phyloP scores from a whole-genome alignment of 2,797 vertebrate species.

The Phyllotis vaccarum region DNA sequence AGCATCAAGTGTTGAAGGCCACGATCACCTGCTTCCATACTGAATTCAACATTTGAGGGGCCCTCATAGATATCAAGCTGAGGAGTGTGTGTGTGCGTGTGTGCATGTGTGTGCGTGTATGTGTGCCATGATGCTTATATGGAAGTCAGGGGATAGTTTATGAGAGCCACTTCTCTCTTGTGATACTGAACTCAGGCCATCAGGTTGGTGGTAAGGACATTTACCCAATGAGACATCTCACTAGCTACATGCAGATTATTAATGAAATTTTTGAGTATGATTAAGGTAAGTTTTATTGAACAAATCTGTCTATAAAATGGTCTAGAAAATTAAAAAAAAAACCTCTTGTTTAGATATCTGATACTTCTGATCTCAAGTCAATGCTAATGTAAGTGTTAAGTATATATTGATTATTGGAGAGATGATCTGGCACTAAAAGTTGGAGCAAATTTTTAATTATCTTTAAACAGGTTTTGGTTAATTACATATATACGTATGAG shows the following conservation, averaged over 20 bases:
- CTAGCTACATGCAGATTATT: not conserved
- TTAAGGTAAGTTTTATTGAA: not conserved
- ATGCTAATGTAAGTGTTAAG: constrained; percentile 11
- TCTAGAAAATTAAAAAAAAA: not conserved
- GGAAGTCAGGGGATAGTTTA: not conserved
- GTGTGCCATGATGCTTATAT: not conserved
- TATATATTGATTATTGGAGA: constrained; percentile 2
- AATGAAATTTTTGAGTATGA: not conserved
- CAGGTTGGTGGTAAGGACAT: not conserved
- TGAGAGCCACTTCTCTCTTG: not conserved
- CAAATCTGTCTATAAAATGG: not conserved
- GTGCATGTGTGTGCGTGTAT: not conserved
- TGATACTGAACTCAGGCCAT: not conserved
- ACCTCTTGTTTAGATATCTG: constrained; percentile 9
- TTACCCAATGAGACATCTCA: not conserved
- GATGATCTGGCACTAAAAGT: not conserved
- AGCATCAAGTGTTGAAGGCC: not conserved
- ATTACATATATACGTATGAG: not conserved
- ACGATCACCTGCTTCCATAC: not conserved
- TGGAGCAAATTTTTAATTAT: constrained; percentile 15
- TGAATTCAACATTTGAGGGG: not conserved
- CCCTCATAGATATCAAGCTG: not conserved
- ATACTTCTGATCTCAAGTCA: not conserved
- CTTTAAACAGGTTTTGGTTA: constrained; percentile 5
- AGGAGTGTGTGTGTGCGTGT: not conserved